Base-by-base conservation (phyloP, 2,113 vertebrate genomes). In the Cryptoleucopteryx plumbea region DNA sequence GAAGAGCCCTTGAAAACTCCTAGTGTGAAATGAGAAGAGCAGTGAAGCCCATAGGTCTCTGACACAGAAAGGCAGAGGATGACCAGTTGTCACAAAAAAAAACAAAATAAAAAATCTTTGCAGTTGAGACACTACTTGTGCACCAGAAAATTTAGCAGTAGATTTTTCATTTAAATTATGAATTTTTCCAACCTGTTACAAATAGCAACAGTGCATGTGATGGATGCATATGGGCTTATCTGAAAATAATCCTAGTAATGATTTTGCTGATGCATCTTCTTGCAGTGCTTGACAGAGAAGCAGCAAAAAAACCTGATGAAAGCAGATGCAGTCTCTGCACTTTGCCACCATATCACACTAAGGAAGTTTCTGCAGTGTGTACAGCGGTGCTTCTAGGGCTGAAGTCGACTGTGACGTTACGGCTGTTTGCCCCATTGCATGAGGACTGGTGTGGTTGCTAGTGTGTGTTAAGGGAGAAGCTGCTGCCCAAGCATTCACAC, bases 391-490 rank as follows among this genome's bases (percentile, higher is more conserved):
- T 59, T 16, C 50, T 26, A 18, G 50, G 38, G 50, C 58, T 65
- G 58, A 19, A 31, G 42, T 58, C 8, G 23, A 4, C 43, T 6
- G 31, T 16, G 45, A 21, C n/a, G n/a, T n/a, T 40, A 25, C 2
- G 17, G 27, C 65, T 56, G 20, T 15, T 53, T 18, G 25, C 32
- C 16, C 42, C 20, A 2, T 4, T 32, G 17, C 59, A 45, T 1
- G 1, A 42, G 52, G 32, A 32, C 42, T 18, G 9, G 17, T 0
- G 0, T 36, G 34, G 29, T 13, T 78, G n/a, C 27, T 36, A 4
- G 14, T 17, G 9, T 6, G 9, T 31, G 10, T 53, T 29, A 29
- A 53, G 27, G 27, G 52, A 53, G 52, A 53, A 53, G 52, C 52
- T 4, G 16, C 52, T 53, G 52, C 27, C 52, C 5, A 10, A 17